phyloP scores from a whole-genome alignment of 2,888 invertebrate genomes.

The Acrocera orbiculus region DNA sequence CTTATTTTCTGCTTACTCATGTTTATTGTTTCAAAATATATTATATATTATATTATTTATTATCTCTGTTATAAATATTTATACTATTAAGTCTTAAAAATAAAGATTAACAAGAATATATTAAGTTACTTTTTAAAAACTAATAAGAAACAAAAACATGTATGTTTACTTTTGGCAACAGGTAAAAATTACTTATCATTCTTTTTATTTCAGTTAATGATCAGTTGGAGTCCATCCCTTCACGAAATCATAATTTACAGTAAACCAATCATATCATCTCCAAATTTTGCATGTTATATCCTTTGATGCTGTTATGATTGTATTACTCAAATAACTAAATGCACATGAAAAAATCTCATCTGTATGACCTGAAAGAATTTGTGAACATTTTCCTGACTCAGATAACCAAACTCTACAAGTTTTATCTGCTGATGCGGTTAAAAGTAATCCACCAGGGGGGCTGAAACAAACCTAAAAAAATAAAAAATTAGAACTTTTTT shows the following conservation, averaged over 20 bases:
- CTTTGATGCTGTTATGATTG: slow-evolving; percentile 63
- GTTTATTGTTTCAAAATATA: too few species aligned
- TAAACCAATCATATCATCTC: slow-evolving; percentile 55
- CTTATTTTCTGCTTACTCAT: too few species aligned
- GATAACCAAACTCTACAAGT: slow-evolving; percentile 54
- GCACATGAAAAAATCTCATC: slow-evolving; percentile 71
- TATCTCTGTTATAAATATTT: too few species aligned
- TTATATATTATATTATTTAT: too few species aligned
- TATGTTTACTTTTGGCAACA: too few species aligned
- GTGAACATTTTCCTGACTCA: slow-evolving; percentile 46
- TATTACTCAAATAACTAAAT: slow-evolving; percentile 61
- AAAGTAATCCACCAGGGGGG: slow-evolving; percentile 52
- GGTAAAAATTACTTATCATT: too few species aligned
- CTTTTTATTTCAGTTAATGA: too few species aligned
- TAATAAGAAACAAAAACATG: too few species aligned
- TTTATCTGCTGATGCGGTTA: slow-evolving; percentile 61
- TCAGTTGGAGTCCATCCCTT: too few species aligned
- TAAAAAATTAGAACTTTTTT: not conserved
- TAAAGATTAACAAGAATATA: too few species aligned
- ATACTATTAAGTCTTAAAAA: too few species aligned
- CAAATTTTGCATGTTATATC: slow-evolving; percentile 67
- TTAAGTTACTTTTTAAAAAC: too few species aligned
- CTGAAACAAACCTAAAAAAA: slow-evolving; percentile 52
- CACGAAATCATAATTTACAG: slow-evolving; percentile 21
- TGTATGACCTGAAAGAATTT: slow-evolving; percentile 56